A percentile compares a stretch with the other conserved stretches of the same genome.
phyloP scores from a whole-genome alignment of 2,797 vertebrate species.

The Amblyraja radiata region DNA sequence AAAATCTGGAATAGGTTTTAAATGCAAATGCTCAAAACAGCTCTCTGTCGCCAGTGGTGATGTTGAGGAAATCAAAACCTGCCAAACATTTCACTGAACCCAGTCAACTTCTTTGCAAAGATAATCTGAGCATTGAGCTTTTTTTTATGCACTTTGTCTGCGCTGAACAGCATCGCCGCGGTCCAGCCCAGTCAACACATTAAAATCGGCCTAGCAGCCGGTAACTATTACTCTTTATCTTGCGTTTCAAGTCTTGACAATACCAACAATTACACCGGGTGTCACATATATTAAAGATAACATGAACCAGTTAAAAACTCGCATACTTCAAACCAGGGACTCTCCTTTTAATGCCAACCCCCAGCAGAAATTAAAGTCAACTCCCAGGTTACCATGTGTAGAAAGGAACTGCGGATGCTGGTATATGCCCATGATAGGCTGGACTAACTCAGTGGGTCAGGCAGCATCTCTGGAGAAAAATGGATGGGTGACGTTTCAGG shows the following conservation, averaged over 20 bases:
- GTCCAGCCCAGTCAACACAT: neutral
- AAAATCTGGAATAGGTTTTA: slow-evolving; percentile 22
- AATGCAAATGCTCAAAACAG: slow-evolving; percentile 34
- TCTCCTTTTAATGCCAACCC: too few species aligned
- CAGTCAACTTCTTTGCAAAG: slow-evolving; percentile 18
- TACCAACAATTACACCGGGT: neutral
- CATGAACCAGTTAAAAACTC: too few species aligned
- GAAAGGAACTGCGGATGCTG: too few species aligned
- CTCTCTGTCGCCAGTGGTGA: slow-evolving; percentile 34
- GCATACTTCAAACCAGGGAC: too few species aligned
- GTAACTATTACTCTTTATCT: neutral
- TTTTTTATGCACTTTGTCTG: neutral
- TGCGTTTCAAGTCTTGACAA: neutral
- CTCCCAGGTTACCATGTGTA: too few species aligned
- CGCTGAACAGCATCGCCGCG: neutral
- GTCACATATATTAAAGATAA: neutral
- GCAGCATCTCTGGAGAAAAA: too few species aligned
- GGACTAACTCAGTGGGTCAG: too few species aligned
- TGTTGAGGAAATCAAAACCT: slow-evolving; percentile 35
- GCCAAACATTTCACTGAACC: slow-evolving; percentile 37
- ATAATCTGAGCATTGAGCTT: neutral
- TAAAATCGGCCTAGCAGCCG: neutral
- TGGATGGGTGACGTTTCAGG: too few species aligned
- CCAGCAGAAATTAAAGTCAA: too few species aligned
- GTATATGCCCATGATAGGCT: too few species aligned